A percentile compares a stretch with the other conserved stretches of the same genome.
These are phyloP conservation scores for Meloidogyne hapla DNA, from an alignment of 1,140 invertebrate genomes.

Conservation along the genomic window DNA sequence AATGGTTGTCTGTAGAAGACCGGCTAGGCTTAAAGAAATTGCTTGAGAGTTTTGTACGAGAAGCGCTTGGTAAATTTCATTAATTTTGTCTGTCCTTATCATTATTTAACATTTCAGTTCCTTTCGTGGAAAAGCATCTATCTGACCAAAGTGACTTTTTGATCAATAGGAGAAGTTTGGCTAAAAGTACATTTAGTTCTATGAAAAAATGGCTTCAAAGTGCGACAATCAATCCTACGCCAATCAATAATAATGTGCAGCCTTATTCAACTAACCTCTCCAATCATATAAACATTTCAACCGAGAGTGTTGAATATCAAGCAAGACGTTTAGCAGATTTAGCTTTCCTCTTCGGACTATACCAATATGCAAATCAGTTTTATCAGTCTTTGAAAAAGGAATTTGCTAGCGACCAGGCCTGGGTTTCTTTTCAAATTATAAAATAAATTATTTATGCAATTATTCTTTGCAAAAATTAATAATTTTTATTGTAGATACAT, in stretches of 20 bases:
- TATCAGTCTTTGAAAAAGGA: slow-evolving; percentile 94
- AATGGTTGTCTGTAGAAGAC: slow-evolving; percentile 37
- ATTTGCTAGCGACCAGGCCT: slow-evolving; percentile 90
- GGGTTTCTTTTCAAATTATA: slow-evolving; percentile 77
- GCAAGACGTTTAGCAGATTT: slow-evolving; percentile 86
- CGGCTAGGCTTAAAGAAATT: slow-evolving; percentile 41
- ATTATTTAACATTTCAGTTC: slow-evolving; percentile 32
- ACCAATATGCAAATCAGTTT: slow-evolving; percentile 83
- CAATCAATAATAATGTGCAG: background rate
- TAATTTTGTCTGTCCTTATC: background rate
- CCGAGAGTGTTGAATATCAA: slow-evolving; percentile 87
- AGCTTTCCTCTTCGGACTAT: slow-evolving; percentile 92
- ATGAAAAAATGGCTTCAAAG: slow-evolving; percentile 46
- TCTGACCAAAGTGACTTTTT: slow-evolving; percentile 33
- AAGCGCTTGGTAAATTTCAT: slow-evolving; percentile 34
- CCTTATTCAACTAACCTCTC: background rate
- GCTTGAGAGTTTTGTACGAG: slow-evolving; percentile 37
- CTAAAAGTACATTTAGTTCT: slow-evolving; percentile 42
- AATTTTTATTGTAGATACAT: slow-evolving; percentile 23
- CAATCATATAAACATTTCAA: slow-evolving; percentile 53
- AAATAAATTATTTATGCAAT: background rate
- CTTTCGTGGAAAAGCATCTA: slow-evolving; percentile 41
- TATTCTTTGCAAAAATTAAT: background rate
- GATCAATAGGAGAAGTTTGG: slow-evolving; percentile 36
- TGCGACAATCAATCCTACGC: slow-evolving; percentile 31